Evolutionary conservation across 2,888 invertebrate genomes (phyloP).

Genomic region (Mactromeris polynyma): DNA sequence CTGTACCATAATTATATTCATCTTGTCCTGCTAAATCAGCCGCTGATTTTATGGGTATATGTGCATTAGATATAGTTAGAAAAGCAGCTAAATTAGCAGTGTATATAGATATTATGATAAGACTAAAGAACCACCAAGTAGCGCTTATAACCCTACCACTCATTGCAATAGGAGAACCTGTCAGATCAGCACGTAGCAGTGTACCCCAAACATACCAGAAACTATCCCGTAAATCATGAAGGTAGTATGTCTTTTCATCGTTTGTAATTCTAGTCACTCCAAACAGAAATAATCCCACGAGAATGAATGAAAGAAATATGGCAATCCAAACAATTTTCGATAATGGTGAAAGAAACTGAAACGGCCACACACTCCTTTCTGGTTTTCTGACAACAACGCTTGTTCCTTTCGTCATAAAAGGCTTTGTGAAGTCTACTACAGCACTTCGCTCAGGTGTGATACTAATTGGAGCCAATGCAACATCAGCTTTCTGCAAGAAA

Average conservation of each 20-base stretch:
- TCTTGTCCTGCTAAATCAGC: constrained; percentile 81
- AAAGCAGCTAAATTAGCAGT: constrained; percentile 85
- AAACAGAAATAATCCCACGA: constrained; percentile 80
- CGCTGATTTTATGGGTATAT: constrained; percentile 78
- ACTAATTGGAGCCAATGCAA: constrained; percentile 97
- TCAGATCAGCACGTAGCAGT: constrained; percentile 80
- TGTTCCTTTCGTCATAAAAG: constrained; percentile 98
- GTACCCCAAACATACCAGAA: constrained; percentile 86
- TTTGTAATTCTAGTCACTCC: constrained; percentile 82
- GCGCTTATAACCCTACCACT: constrained; percentile 82
- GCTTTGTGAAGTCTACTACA: constrained; percentile 98
- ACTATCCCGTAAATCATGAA: constrained; percentile 80
- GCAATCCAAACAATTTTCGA: constrained; percentile 93
- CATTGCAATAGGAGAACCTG: constrained; percentile 78
- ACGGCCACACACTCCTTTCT: constrained; percentile 94
- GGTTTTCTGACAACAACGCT: constrained; percentile 97
- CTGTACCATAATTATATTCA: constrained; percentile 83
- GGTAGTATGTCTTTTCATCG: constrained; percentile 70
- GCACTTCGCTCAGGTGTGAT: constrained; percentile 96
- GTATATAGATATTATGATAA: constrained; percentile 83
- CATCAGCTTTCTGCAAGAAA: constrained; percentile 94
- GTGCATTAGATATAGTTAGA: constrained; percentile 82
- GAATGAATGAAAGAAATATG: constrained; percentile 81
- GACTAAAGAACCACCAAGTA: constrained; percentile 84
- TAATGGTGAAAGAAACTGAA: constrained; percentile 98